These are phyloP conservation scores for Dinothrombium tinctorium DNA, from an alignment of 1,140 invertebrate species.

Conservation along the genomic window DNA sequence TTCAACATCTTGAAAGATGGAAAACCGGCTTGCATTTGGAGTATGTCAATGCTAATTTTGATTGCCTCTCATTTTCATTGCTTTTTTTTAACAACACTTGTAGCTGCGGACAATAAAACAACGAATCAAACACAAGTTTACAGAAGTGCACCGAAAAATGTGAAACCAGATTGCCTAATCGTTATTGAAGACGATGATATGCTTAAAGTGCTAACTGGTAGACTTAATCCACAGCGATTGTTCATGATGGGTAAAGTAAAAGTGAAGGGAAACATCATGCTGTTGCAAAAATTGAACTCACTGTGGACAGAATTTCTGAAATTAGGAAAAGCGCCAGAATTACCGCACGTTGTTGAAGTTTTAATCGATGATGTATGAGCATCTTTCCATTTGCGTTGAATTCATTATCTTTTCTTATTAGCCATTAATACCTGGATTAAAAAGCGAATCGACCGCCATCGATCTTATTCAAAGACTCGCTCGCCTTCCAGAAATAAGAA, in stretches of 20 bases:
- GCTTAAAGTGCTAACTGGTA: constrained; percentile 35
- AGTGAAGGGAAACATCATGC: constrained; percentile 73
- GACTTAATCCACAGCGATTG: constrained; percentile 54
- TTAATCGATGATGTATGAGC: constrained; percentile 11
- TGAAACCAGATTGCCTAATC: constrained; percentile 61
- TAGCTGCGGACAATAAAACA: constrained; percentile 19
- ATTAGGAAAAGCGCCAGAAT: constrained; percentile 15
- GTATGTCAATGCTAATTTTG: constrained; percentile 30
- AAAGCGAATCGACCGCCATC: constrained; percentile 52
- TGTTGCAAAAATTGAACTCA: constrained; percentile 53
- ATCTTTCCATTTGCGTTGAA: not conserved
- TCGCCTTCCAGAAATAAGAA: constrained; percentile 40
- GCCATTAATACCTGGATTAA: constrained; percentile 21
- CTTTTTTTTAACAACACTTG: not conserved
- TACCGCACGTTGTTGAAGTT: constrained; percentile 15
- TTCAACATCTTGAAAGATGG: constrained; percentile 61
- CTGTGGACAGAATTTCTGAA: constrained; percentile 36
- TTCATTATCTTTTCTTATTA: not conserved
- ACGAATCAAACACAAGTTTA: constrained; percentile 37
- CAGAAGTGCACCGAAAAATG: constrained; percentile 40
- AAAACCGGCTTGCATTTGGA: constrained; percentile 52
- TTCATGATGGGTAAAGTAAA: constrained; percentile 81
- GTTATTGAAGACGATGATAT: constrained; percentile 30
- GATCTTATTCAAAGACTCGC: constrained; percentile 45
- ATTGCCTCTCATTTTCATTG: not conserved